Evolutionary conservation across 2,797 vertebrate genomes (phyloP).

Genomic region (Chaenodraco wilsoni): DNA sequence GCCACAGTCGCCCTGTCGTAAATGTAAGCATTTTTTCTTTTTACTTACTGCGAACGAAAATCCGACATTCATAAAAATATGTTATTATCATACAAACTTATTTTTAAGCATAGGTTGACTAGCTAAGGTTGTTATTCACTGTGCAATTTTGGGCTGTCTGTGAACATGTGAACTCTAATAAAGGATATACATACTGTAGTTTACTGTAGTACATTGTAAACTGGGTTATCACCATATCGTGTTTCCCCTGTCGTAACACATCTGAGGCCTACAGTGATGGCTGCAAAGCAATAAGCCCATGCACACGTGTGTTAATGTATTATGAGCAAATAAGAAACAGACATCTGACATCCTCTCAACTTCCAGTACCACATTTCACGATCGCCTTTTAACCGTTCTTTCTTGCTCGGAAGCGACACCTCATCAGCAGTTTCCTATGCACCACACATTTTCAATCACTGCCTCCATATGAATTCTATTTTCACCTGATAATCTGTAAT

Average conservation of each 20-base stretch:
- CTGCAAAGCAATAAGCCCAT: conserved; percentile 3
- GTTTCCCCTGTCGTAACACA: conserved; percentile 1
- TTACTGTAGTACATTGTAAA: background rate
- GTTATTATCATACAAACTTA: background rate
- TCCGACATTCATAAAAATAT: background rate
- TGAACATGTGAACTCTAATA: background rate
- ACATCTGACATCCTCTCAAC: conserved; percentile 19
- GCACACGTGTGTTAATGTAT: conserved; percentile 5
- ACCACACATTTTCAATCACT: conserved; percentile 51
- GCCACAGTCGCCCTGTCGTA: too few relatives aligned
- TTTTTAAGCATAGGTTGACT: background rate
- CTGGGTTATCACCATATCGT: background rate
- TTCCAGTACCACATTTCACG: conserved; percentile 17
- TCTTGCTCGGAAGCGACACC: conserved; percentile 22
- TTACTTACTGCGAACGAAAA: background rate
- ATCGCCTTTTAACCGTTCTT: conserved; percentile 6
- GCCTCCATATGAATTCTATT: conserved; percentile 56
- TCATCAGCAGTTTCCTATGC: conserved; percentile 52
- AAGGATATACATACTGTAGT: background rate
- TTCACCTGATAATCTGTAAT: conserved; percentile 66
- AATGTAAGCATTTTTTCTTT: background rate
- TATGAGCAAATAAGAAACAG: conserved; percentile 37
- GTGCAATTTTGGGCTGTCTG: background rate
- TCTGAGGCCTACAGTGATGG: background rate
- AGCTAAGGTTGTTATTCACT: background rate